These are phyloP conservation scores for Phalacrocorax brasilianus DNA, from an alignment of 2,113 vertebrate genomes.

Conservation along the genomic window DNA sequence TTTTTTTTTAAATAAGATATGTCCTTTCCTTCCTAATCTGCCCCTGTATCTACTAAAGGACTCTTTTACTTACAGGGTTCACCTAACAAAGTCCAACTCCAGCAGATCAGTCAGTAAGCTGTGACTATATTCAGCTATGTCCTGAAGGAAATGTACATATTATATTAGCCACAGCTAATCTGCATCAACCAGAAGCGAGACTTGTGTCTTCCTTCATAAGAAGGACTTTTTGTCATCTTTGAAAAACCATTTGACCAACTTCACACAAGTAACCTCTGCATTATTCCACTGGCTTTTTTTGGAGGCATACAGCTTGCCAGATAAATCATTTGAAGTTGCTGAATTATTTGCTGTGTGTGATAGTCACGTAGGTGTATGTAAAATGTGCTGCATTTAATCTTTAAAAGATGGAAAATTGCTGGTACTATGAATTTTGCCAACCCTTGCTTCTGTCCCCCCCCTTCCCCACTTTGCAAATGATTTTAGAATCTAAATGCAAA, in stretches of 20 bases:
- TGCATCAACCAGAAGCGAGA: conserved; percentile 1
- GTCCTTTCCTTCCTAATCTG: neutral
- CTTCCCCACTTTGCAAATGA: neutral
- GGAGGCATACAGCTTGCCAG: neutral
- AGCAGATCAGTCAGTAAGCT: neutral
- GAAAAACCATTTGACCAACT: neutral
- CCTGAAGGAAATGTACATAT: neutral
- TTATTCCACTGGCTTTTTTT: neutral
- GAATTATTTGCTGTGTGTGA: conserved; percentile 27
- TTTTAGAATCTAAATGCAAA: conserved; percentile 41
- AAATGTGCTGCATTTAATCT: conserved; percentile 41
- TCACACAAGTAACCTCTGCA: neutral
- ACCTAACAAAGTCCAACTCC: neutral
- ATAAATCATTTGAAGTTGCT: conserved; percentile 31
- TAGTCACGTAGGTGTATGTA: conserved; percentile 37
- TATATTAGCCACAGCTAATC: conserved; percentile 10
- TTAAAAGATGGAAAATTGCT: conserved; percentile 43
- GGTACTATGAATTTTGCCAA: neutral
- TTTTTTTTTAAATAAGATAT: neutral
- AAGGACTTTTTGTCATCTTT: neutral
- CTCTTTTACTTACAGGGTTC: neutral
- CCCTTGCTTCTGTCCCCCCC: neutral
- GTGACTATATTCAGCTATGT: neutral
- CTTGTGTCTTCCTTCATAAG: neutral
- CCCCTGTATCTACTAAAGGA: neutral